A percentile compares a stretch with the other conserved stretches of the same genome.
Conservation (phyloP, 1,140 invertebrate genomes). For the Bilobella aurantiaca region DNA sequence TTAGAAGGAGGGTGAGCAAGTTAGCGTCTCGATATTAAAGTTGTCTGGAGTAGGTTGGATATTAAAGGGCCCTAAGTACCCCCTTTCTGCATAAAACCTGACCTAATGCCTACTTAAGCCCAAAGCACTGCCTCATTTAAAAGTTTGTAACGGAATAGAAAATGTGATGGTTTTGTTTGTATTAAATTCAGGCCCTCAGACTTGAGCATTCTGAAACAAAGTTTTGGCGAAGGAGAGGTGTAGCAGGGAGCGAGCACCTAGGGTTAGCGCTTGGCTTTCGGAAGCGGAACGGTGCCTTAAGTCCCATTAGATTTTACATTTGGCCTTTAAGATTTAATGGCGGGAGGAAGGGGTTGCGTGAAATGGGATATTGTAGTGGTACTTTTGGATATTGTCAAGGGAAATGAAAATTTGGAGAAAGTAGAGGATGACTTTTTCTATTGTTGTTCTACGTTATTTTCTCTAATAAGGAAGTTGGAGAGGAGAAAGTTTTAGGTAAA, state of each 20-base stretch:
- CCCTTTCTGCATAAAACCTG: slow-evolving; percentile 4
- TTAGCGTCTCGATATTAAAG: not conserved
- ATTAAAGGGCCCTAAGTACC: not conserved
- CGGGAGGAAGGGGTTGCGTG: not conserved
- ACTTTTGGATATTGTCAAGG: not conserved
- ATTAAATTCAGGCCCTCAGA: not conserved
- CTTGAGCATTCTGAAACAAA: not conserved
- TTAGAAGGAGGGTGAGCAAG: not conserved
- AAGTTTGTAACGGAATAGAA: not conserved
- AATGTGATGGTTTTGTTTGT: slow-evolving; percentile 8
- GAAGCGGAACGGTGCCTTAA: not conserved
- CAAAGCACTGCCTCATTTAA: not conserved
- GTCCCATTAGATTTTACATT: not conserved
- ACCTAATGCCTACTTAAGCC: slow-evolving; percentile 5
- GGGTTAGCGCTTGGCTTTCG: no score
- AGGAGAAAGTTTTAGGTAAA: not conserved
- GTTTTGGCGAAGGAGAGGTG: not conserved
- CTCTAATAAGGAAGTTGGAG: not conserved
- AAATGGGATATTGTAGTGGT: not conserved
- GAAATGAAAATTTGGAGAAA: slow-evolving; percentile 8
- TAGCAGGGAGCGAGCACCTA: not conserved
- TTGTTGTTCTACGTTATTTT: not conserved
- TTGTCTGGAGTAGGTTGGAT: not conserved
- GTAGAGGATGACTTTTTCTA: not conserved
- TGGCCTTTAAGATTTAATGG: not conserved